phyloP scores from a whole-genome alignment of 2,888 invertebrate genomes.

The Conchocele bisecta region DNA sequence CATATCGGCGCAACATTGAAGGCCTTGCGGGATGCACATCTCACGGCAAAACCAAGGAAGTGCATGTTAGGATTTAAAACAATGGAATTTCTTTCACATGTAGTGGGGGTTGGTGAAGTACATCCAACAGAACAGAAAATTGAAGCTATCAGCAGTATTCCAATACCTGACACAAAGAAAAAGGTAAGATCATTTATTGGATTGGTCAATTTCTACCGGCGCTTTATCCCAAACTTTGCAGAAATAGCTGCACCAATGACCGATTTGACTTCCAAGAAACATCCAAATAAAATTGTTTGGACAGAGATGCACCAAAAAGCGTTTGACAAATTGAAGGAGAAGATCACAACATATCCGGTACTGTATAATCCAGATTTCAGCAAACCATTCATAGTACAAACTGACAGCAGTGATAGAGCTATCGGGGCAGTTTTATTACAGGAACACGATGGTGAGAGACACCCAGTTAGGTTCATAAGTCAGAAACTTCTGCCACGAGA shows the following conservation, averaged over 20 bases:
- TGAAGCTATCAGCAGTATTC: conserved; percentile 13
- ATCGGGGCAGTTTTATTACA: not conserved
- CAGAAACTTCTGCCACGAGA: conserved; percentile 6
- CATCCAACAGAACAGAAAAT: conserved; percentile 20
- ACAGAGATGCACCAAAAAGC: conserved; percentile 11
- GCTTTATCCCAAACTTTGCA: conserved; percentile 41
- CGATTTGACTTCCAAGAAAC: conserved; percentile 22
- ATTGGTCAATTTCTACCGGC: conserved; percentile 32
- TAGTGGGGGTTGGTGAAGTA: conserved; percentile 16
- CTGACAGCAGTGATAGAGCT: conserved; percentile 1
- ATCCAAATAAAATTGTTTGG: conserved; percentile 32
- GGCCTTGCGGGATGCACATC: not conserved
- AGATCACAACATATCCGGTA: not conserved
- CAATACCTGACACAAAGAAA: conserved; percentile 16
- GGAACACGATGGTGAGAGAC: not conserved
- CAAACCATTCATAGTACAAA: conserved; percentile 7
- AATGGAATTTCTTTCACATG: conserved; percentile 20
- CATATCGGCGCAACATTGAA: conserved; percentile 1
- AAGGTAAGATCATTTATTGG: conserved; percentile 32
- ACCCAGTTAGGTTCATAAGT: not conserved
- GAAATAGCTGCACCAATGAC: conserved; percentile 30
- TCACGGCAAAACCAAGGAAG: conserved; percentile 25
- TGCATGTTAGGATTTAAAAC: conserved; percentile 24
- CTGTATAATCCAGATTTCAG: conserved; percentile 6
- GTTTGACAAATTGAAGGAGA: conserved; percentile 10